phyloP scores from a whole-genome alignment of 2,888 invertebrate genomes.

The Fissipunctia ypsillon region DNA sequence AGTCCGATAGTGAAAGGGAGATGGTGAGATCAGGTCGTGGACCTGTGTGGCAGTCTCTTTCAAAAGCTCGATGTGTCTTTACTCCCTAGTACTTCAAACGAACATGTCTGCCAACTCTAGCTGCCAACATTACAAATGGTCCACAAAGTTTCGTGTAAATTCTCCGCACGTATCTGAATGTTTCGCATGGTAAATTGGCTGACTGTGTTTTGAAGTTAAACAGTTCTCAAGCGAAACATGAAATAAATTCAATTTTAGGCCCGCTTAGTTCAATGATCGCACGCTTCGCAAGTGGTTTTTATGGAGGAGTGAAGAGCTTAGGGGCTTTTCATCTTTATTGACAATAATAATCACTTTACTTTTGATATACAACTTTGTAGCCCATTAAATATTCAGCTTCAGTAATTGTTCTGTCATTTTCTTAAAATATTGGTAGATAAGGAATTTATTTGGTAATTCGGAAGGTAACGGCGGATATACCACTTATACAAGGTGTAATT shows the following conservation, averaged over 20 bases:
- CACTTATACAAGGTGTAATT: no score
- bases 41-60: neutral
- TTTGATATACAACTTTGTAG: conserved; percentile 9
- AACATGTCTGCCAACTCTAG: neutral
- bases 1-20: neutral
- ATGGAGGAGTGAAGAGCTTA: conserved; percentile 28
- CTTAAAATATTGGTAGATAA: neutral
- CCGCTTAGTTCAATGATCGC: conserved; percentile 31
- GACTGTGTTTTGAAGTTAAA: conserved; percentile 63
- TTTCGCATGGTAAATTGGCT: conserved; percentile 71
- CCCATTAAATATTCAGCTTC: neutral
- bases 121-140: conserved; percentile 22
- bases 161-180: conserved; percentile 70
- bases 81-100: neutral
- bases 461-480: no score
- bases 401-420: neutral
- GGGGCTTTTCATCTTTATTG: conserved; percentile 34
- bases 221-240: conserved; percentile 39
- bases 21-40: neutral
- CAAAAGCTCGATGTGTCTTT: no score
- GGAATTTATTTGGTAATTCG: neutral
- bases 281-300: conserved; percentile 19
- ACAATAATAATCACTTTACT: conserved; percentile 16
- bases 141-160: conserved; percentile 68
- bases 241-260: conserved; percentile 53